Evolutionary conservation across 2,888 invertebrate genomes (phyloP).

Genomic region (Nysson spinosus): DNA sequence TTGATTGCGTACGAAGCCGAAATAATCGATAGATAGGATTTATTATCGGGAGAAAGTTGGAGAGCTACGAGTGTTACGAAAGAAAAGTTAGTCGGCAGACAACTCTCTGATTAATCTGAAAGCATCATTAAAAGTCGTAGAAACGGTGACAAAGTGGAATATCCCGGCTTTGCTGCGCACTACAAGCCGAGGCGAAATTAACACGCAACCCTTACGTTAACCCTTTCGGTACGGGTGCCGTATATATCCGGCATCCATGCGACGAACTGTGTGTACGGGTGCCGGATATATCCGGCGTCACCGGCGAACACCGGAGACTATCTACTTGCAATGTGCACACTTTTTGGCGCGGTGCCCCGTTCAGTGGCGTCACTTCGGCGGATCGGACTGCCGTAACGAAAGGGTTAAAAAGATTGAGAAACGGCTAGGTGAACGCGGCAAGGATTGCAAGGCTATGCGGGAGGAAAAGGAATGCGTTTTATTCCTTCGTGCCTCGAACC

Average conservation of each 20-base stretch:
- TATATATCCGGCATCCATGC: no score
- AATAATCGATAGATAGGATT: no score
- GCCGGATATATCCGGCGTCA: no score
- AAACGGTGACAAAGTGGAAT: constrained; percentile 49
- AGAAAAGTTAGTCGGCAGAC: neutral
- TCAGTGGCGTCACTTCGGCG: no score
- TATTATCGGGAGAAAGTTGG: neutral
- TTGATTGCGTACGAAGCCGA: no score
- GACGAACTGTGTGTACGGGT: no score
- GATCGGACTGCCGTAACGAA: no score
- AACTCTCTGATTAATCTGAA: constrained; percentile 33
- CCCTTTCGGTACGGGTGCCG: no score
- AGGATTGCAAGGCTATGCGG: constrained; percentile 27
- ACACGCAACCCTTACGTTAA: constrained; percentile 53
- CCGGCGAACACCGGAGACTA: no score
- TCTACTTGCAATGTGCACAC: no score
- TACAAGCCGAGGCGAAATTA: constrained; percentile 50
- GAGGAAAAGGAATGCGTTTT: constrained; percentile 24
- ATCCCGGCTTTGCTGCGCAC: constrained; percentile 38
- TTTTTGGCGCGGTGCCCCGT: no score
- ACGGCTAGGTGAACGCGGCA: constrained; percentile 25
- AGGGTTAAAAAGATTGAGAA: constrained; percentile 28
- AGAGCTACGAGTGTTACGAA: no score
- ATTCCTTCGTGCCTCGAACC: neutral
- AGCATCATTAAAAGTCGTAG: constrained; percentile 36